phyloP scores from a whole-genome alignment of 2,888 invertebrate genomes.

The Lapara coniferarum region DNA sequence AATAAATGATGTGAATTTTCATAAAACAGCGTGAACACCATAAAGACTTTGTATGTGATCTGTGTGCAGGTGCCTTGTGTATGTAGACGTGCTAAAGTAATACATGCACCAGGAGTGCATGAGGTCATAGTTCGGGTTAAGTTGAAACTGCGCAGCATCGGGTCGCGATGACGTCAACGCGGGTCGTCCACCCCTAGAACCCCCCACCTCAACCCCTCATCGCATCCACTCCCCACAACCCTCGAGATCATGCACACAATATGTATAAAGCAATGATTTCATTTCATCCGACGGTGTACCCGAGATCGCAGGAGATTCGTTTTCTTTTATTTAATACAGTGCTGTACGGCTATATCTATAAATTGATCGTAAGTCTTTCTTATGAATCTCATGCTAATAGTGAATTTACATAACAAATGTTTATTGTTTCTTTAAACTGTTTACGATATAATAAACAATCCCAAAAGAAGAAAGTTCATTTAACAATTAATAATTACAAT shows the following conservation, averaged over 20 bases:
- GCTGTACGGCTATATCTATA: not conserved
- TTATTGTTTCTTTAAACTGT: not conserved
- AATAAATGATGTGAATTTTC: not conserved
- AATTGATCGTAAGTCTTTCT: not conserved
- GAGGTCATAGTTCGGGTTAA: conserved; percentile 77
- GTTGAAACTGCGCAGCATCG: conserved; percentile 81
- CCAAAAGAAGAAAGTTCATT: not conserved
- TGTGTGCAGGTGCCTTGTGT: not conserved
- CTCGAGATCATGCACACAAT: conserved; percentile 15
- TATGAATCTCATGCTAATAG: not conserved
- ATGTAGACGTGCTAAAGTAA: conserved; percentile 32
- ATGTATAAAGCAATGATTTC: conserved; percentile 1
- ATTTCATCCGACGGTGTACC: not conserved
- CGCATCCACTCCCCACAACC: conserved; percentile 25
- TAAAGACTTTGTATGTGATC: not conserved
- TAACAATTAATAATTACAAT: not conserved
- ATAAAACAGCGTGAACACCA: not conserved
- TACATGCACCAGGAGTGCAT: conserved; percentile 46
- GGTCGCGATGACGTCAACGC: conserved; percentile 82
- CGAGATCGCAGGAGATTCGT: not conserved
- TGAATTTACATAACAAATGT: not conserved
- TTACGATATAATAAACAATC: not conserved
- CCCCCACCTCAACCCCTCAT: conserved; percentile 40
- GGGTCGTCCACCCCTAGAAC: conserved; percentile 59
- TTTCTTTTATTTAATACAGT: not conserved